Evolutionary conservation across 2,888 invertebrate genomes (phyloP).

Genomic region (Amphiduros pacificus): DNA sequence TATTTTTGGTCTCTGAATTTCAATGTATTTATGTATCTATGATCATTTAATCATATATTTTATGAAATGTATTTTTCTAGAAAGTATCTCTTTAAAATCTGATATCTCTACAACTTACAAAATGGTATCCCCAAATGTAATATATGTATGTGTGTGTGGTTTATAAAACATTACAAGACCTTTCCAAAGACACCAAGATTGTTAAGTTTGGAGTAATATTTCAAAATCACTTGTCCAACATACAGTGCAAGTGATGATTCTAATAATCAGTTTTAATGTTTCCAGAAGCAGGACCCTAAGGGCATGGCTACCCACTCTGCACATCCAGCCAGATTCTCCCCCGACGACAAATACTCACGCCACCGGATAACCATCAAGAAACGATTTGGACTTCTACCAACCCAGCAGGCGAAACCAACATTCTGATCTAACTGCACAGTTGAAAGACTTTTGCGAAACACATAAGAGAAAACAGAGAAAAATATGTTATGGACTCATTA

Average conservation of each 20-base stretch:
- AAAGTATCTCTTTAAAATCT: no score
- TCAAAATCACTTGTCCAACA: not conserved
- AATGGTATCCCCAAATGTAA: no score
- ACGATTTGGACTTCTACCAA: conserved; percentile 82
- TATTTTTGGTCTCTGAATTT: no score
- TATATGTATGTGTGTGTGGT: no score
- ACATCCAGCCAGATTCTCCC: conserved; percentile 93
- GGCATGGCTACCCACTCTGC: conserved; percentile 85
- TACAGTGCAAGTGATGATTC: conserved; percentile 22
- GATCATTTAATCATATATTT: no score
- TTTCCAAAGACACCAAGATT: not conserved
- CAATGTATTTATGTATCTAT: no score
- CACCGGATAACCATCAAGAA: conserved; percentile 87
- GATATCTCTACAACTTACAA: no score
- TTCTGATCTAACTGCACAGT: no score
- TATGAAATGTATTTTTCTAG: no score
- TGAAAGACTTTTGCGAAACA: no score
- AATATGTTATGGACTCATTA: no score
- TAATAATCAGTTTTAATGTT: conserved; percentile 46
- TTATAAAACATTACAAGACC: not conserved
- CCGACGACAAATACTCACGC: conserved; percentile 90
- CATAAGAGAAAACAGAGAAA: no score
- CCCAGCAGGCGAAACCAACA: conserved; percentile 71
- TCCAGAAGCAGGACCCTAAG: conserved; percentile 76
- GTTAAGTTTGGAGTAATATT: not conserved